These are phyloP conservation scores for Trachymyrmex septentrionalis DNA, from an alignment of 1,140 invertebrate genomes.

Conservation along the genomic window DNA sequence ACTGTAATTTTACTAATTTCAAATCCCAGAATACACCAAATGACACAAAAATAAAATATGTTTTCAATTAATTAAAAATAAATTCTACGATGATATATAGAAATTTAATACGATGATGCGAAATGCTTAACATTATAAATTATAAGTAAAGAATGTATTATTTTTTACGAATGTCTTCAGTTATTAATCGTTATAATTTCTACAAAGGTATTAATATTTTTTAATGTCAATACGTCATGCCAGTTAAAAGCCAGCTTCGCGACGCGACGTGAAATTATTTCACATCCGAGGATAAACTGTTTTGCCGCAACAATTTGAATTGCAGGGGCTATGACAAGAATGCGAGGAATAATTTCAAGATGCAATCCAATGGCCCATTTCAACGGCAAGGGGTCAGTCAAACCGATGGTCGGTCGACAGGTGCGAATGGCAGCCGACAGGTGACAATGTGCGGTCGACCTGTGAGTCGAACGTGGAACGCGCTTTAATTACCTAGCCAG, in stretches of 20 bases:
- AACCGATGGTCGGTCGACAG: slow-evolving; percentile 19
- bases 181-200: background rate
- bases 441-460: slow-evolving; percentile 50
- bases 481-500: slow-evolving; percentile 38
- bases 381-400: slow-evolving; percentile 2
- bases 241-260: background rate
- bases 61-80: background rate
- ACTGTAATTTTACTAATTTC: background rate
- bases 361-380: slow-evolving; percentile 20
- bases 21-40: background rate
- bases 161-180: background rate
- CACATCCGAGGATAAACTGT: background rate
- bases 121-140: slow-evolving; percentile 2
- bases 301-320: slow-evolving; percentile 4
- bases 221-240: background rate
- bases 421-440: slow-evolving; percentile 54
- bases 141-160: background rate
- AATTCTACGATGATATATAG: background rate
- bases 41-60: background rate
- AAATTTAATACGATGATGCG: background rate
- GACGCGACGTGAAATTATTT: background rate
- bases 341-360: slow-evolving; percentile 22
- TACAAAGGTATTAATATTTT: background rate
- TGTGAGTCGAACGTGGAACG: slow-evolving; percentile 30
- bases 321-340: background rate